A percentile compares a stretch with the other conserved stretches of the same genome.
Conservation (phyloP, 2,888 invertebrate genomes). For the Pelosia muscerda region DNA sequence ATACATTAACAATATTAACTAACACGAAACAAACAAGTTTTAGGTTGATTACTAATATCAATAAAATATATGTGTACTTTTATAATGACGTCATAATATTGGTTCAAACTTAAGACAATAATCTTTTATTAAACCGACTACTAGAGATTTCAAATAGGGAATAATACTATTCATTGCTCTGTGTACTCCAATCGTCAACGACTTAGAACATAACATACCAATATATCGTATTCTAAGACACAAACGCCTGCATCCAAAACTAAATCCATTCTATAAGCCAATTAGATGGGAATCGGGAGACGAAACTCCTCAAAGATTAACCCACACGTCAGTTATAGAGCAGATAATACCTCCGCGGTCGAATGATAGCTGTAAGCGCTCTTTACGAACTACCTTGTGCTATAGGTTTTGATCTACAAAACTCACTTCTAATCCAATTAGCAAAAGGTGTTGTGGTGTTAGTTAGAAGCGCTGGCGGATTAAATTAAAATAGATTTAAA, state of each 20-base stretch:
- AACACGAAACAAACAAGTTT: background rate
- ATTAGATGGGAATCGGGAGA: slow-evolving; percentile 32
- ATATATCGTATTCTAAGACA: background rate
- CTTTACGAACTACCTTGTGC: slow-evolving; percentile 47
- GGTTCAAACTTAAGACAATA: background rate
- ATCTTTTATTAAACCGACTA: slow-evolving; percentile 1
- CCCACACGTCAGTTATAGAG: slow-evolving; percentile 21
- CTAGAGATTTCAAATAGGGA: background rate
- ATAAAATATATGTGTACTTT: background rate
- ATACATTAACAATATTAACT: too few relatives aligned
- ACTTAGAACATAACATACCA: background rate
- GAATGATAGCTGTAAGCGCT: slow-evolving; percentile 46
- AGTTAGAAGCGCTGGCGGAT: slow-evolving; percentile 45
- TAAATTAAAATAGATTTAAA: slow-evolving; percentile 20
- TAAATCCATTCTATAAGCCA: slow-evolving; percentile 25
- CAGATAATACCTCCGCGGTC: slow-evolving; percentile 39
- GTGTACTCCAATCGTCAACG: background rate
- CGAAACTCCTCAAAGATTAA: slow-evolving; percentile 24
- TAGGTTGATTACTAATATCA: background rate
- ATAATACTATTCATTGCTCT: background rate
- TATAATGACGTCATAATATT: background rate
- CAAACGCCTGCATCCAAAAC: slow-evolving; percentile 10
- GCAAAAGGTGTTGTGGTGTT: slow-evolving; percentile 54
- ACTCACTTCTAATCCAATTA: slow-evolving; percentile 72
- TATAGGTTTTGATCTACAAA: slow-evolving; percentile 62